phyloP scores from a whole-genome alignment of 2,113 vertebrate species.

The Spheniscus mendiculus region DNA sequence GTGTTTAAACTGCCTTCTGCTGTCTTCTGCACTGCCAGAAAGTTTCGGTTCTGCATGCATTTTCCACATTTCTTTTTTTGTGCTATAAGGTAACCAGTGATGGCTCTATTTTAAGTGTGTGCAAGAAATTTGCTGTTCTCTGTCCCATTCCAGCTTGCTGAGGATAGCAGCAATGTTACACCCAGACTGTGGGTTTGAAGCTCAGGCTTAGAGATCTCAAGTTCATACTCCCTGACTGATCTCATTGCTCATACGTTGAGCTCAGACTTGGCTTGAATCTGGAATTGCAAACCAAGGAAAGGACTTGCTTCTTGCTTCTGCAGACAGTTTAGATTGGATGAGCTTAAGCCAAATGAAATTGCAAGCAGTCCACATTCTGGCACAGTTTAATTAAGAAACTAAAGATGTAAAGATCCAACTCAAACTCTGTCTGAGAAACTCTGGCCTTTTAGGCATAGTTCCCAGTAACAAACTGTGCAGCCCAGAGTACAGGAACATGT shows the following conservation, averaged over 20 bases:
- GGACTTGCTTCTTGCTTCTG: background rate
- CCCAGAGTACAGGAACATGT: background rate
- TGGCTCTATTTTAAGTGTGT: background rate
- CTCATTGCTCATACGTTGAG: background rate
- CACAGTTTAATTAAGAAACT: slow-evolving; percentile 40
- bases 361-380: slow-evolving; percentile 6
- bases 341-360: slow-evolving; percentile 62
- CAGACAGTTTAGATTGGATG: slow-evolving; percentile 27
- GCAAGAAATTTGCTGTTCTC: background rate
- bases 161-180: background rate
- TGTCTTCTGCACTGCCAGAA: background rate
- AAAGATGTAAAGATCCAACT: background rate
- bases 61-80: background rate
- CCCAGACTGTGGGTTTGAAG: background rate
- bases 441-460: slow-evolving; percentile 49
- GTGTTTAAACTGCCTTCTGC: background rate
- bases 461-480: slow-evolving; percentile 57
- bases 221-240: background rate
- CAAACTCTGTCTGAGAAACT: slow-evolving; percentile 4
- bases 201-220: background rate
- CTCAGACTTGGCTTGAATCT: slow-evolving; percentile 46
- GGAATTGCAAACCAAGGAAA: slow-evolving; percentile 2
- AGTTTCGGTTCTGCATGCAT: background rate
- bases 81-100: background rate
- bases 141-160: background rate